Conservation (phyloP, 2,888 invertebrate species). For the Drosophila aldrichi region DNA sequence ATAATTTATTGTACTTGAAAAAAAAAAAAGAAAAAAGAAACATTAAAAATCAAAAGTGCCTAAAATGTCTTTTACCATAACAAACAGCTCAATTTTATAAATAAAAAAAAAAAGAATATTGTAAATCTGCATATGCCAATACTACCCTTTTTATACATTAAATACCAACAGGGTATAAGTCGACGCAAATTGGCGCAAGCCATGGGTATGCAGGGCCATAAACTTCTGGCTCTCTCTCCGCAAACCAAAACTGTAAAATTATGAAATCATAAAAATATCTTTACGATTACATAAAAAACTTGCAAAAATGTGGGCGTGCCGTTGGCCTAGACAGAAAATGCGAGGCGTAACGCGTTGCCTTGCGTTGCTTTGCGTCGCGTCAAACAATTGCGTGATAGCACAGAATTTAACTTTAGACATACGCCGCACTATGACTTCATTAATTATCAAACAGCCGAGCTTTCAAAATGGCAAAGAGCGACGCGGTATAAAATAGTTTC, state of each 20-base stretch:
- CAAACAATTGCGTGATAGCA: slow-evolving; percentile 74
- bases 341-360: slow-evolving; percentile 1
- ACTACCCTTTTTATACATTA: not conserved
- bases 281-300: slow-evolving; percentile 76
- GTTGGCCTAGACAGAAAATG: slow-evolving; percentile 27
- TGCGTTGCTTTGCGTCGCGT: slow-evolving; percentile 1
- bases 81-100: not conserved
- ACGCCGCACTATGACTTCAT: slow-evolving; percentile 74
- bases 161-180: slow-evolving; percentile 22
- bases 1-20: no score
- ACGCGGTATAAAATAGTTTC: slow-evolving; percentile 53
- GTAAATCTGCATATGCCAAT: not conserved
- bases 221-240: slow-evolving; percentile 56
- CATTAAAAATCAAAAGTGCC: not conserved
- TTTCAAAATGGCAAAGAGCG: slow-evolving; percentile 62
- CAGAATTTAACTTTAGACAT: slow-evolving; percentile 77
- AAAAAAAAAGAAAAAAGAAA: no score
- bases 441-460: slow-evolving; percentile 76
- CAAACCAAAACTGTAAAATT: slow-evolving; percentile 76
- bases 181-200: slow-evolving; percentile 49
- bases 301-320: slow-evolving; percentile 67
- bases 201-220: slow-evolving; percentile 45
- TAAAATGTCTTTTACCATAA: not conserved
- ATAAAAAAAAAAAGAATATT: not conserved
- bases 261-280: slow-evolving; percentile 82